Conservation (phyloP, 2,888 invertebrate species). For the Hofmannophila pseudospretella region DNA sequence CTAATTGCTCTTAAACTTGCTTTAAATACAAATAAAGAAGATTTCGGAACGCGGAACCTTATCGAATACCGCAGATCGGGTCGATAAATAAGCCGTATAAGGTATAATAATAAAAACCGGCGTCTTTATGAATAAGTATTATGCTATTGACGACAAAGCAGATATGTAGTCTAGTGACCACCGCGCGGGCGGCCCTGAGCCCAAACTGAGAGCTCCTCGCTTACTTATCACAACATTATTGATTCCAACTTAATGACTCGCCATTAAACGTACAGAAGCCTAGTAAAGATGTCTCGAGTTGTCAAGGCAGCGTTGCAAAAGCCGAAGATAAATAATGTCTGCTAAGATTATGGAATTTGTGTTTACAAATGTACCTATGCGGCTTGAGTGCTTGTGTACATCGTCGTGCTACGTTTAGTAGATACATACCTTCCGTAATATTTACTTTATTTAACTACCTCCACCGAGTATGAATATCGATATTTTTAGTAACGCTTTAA, state of each 20-base stretch:
- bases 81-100: background rate
- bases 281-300: conserved; percentile 29
- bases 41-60: conserved; percentile 11
- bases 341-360: conserved; percentile 14
- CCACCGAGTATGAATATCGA: no score
- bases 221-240: conserved; percentile 34
- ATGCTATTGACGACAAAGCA: conserved; percentile 5
- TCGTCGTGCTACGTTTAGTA: no score
- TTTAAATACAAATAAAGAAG: conserved; percentile 1
- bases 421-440: no score
- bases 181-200: conserved; percentile 34
- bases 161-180: conserved; percentile 10
- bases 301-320: conserved; percentile 32
- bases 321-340: conserved; percentile 19
- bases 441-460: no score
- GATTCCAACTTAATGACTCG: conserved; percentile 35
- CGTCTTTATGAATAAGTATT: conserved; percentile 9
- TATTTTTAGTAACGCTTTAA: no score
- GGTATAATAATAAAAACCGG: conserved; percentile 2
- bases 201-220: conserved; percentile 24
- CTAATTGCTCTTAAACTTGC: no score
- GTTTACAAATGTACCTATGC: conserved; percentile 17
- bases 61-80: background rate
- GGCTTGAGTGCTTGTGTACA: no score
- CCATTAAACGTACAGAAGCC: conserved; percentile 35